Conservation (phyloP, 2,113 vertebrate genomes). For the Albula goreensis region DNA sequence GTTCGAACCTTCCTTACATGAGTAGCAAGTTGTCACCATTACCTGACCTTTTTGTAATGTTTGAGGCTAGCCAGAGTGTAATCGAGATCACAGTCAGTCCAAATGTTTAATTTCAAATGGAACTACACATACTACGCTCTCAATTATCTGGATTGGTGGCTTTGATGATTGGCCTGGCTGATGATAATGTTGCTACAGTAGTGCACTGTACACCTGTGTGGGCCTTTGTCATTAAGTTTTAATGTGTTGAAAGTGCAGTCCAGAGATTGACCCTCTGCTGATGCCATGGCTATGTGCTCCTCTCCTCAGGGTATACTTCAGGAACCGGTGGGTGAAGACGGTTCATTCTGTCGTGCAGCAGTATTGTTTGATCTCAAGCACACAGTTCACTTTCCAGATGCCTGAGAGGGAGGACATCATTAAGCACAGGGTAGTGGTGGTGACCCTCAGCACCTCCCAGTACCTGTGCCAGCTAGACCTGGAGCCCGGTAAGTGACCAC, state of each 20-base stretch:
- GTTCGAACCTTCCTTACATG: no score
- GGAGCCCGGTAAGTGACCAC: constrained; percentile 81
- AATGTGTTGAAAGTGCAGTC: neutral
- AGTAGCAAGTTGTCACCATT: no score
- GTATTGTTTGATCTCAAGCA: constrained; percentile 97
- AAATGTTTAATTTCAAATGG: no score
- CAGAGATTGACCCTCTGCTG: neutral
- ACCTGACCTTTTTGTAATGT: no score
- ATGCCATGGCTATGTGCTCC: neutral
- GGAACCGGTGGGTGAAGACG: constrained; percentile 99
- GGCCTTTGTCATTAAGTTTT: no score
- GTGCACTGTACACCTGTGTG: neutral
- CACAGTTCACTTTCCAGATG: constrained; percentile 97
- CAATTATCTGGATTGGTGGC: neutral
- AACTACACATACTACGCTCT: neutral
- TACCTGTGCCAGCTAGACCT: constrained; percentile 98
- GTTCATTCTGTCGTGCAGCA: constrained; percentile 97
- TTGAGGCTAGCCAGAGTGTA: no score
- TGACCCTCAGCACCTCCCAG: constrained; percentile 97
- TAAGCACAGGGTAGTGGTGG: constrained; percentile 91
- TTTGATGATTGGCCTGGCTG: neutral
- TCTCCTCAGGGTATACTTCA: constrained; percentile 92
- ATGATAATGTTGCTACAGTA: neutral
- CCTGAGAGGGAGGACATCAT: constrained; percentile 94
- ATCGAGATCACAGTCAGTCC: no score